A percentile compares a stretch with the other conserved stretches of the same genome.
These are phyloP conservation scores for Silurus lanzhouensis DNA, from an alignment of 2,797 vertebrate species.

Conservation along the genomic window DNA sequence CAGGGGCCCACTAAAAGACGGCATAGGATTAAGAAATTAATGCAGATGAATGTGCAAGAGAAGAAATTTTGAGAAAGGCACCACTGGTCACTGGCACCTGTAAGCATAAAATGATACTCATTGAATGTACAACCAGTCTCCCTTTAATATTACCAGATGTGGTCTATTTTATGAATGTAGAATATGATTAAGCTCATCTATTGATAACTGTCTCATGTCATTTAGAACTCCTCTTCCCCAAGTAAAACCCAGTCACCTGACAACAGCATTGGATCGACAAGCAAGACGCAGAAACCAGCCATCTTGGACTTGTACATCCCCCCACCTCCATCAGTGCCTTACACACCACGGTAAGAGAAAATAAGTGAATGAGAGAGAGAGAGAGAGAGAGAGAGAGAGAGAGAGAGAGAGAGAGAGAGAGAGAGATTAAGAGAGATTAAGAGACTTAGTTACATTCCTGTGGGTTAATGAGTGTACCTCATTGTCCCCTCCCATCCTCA, in stretches of 20 bases:
- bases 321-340: constrained; percentile 85
- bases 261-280: constrained; percentile 69
- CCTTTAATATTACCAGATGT: neutral
- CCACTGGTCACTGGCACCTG: neutral
- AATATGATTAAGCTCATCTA: neutral
- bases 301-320: constrained; percentile 89
- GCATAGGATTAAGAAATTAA: neutral
- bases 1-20: neutral
- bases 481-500: constrained; percentile 18
- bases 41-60: neutral
- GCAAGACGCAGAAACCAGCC: constrained; percentile 81
- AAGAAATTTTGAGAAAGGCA: neutral
- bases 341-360: constrained; percentile 81
- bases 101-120: neutral
- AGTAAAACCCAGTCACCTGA: constrained; percentile 72
- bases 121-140: constrained; percentile 1
- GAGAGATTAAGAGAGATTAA: neutral
- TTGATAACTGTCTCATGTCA: constrained; percentile 42
- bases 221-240: constrained; percentile 72
- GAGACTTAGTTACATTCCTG: constrained; percentile 44
- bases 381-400: neutral
- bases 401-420: neutral
- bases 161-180: neutral
- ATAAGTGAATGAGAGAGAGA: neutral
- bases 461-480: constrained; percentile 54